phyloP scores from a whole-genome alignment of 2,113 vertebrate species.

The Myrmecobius fasciatus region DNA sequence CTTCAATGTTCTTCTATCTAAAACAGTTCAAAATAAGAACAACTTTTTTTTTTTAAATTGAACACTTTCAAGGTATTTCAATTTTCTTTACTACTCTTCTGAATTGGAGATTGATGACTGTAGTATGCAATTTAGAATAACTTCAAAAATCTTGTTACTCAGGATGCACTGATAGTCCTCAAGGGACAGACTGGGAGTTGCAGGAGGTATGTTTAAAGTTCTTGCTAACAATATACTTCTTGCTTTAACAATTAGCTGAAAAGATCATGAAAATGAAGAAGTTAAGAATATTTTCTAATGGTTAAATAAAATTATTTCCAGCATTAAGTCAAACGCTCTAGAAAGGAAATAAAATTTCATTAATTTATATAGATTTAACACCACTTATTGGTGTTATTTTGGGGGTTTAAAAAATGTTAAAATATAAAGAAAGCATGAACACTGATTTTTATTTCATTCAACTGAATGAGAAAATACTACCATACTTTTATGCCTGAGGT shows the following conservation, averaged over 20 bases:
- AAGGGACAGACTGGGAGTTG: background rate
- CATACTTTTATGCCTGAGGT: background rate
- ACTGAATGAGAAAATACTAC: background rate
- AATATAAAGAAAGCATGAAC: background rate
- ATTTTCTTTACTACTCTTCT: background rate
- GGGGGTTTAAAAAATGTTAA: background rate
- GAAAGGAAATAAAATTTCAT: background rate
- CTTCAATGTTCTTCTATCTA: background rate
- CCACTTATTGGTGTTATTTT: background rate
- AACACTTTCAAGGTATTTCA: background rate
- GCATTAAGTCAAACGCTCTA: background rate
- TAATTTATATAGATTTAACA: background rate
- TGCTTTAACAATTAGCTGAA: background rate
- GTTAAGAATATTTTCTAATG: background rate
- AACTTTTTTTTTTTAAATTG: background rate
- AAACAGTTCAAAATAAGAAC: background rate
- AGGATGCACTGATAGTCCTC: background rate
- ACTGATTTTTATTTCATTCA: background rate
- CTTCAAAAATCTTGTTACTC: conserved; percentile 4
- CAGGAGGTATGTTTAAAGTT: background rate
- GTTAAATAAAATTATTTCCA: background rate
- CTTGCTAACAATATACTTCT: background rate
- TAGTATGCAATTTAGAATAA: background rate
- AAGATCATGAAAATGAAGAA: background rate
- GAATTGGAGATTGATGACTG: background rate